Evolutionary conservation across 2,113 vertebrate genomes (phyloP), one percentile per base, ranked within the genome.

Genomic region (Apaloderma vittatum): DNA sequence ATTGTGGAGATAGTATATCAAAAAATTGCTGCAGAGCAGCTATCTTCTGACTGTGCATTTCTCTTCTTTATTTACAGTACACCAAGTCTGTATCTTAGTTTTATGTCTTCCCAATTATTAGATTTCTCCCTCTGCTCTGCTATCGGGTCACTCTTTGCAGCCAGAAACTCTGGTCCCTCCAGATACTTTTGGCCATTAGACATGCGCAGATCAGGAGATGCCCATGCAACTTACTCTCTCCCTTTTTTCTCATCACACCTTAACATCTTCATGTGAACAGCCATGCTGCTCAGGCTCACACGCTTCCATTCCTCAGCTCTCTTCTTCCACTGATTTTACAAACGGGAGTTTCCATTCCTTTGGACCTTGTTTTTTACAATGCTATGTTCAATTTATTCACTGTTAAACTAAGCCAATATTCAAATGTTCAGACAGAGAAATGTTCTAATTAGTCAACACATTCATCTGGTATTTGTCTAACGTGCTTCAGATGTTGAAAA

Each of bases 1-100:
- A 73, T 96, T 95, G 80, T 65, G 80, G 71, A 96, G 93, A 96
- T 96, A 96, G 81, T 40, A 49, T 91, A 96, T 97, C 51, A 95
- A 96, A 95, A 95, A 96, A 95, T 91, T 95, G 94, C 84, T 84
- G 74, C 77, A 87, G n/a, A 94, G 65, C 26, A 93, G 52, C 86
- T 96, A 90, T 90, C 81, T 97, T 91, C 76, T 82, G 77, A 75
- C 77, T 87, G 65, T 91, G 70, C 66, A 76, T 85, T 94, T 96
- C 66, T 89, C 73, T 67, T 94, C 90, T 92, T 95, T 91, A 90
- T 89, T 96, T 91, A 40, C 74, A 79, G 40, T n/a, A 62, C 40
- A 85, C 77, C 49, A 91, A 85, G 54, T 79, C 54, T 34, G 54
- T 93, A 91, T 87, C 89, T 91, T n/a, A 72, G 80, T 73, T 85